phyloP scores from a whole-genome alignment of 64 coral and sea anemone species.

The Actinia equina region DNA sequence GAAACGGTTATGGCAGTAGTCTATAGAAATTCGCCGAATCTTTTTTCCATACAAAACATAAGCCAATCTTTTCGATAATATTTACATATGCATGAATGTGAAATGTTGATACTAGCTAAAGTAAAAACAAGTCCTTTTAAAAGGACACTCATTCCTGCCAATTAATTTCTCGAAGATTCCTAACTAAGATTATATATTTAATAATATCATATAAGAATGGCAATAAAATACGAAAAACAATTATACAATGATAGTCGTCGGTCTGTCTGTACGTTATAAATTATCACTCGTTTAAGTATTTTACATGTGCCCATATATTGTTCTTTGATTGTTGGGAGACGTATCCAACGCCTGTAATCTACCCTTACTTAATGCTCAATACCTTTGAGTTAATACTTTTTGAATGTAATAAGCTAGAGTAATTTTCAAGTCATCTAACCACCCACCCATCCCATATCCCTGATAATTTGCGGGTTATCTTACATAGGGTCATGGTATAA shows the following conservation, averaged over 20 bases:
- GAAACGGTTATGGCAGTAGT: constrained; percentile 14
- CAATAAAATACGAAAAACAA: constrained; percentile 19
- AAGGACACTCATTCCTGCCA: constrained; percentile 13
- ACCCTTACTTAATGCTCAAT: neutral
- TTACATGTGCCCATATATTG: neutral
- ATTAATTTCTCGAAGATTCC: constrained; percentile 27
- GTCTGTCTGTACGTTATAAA: constrained; percentile 17
- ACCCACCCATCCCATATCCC: neutral
- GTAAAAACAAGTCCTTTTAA: constrained; percentile 9
- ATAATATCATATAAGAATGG: constrained; percentile 8
- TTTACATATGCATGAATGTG: constrained; percentile 20
- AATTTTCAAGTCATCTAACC: neutral
- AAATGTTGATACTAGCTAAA: constrained; percentile 9
- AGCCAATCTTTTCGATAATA: constrained; percentile 10
- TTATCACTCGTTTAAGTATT: constrained; percentile 7
- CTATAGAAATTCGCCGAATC: constrained; percentile 8
- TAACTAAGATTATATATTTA: constrained; percentile 8
- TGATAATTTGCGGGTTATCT: neutral
- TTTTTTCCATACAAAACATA: constrained; percentile 12
- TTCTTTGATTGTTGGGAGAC: neutral
- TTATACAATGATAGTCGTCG: neutral
- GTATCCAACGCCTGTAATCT: neutral
- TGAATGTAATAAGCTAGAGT: neutral
- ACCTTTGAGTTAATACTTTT: neutral
- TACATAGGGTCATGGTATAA: neutral